Percentiles rank a stretch among this genome's conserved stretches.
Evolutionary conservation across 2,113 vertebrate species (phyloP).

Genomic region (Melanostigma gelatinosum): DNA sequence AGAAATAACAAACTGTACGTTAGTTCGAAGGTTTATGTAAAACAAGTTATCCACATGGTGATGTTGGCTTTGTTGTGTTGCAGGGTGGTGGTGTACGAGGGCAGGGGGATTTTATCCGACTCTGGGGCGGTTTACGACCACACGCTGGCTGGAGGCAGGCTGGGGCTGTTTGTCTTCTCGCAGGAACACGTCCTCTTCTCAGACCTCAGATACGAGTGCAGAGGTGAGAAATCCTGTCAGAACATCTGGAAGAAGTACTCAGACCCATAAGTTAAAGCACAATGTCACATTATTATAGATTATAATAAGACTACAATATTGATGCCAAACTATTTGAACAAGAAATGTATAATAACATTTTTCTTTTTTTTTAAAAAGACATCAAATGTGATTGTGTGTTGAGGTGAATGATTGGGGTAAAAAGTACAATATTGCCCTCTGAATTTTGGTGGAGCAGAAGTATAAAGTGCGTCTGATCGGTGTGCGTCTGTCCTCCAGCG

Average conservation of each 20-base stretch:
- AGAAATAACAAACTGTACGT: neutral
- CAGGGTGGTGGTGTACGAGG: slow-evolving; percentile 95
- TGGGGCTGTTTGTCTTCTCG: slow-evolving; percentile 98
- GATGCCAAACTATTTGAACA: neutral
- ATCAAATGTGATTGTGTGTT: neutral
- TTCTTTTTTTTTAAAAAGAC: neutral
- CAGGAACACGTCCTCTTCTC: slow-evolving; percentile 98
- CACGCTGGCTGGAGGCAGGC: slow-evolving; percentile 91
- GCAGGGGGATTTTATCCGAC: slow-evolving; percentile 93
- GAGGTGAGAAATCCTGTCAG: slow-evolving; percentile 84
- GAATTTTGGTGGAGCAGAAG: neutral
- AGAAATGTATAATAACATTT: neutral
- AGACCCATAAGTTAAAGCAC: neutral
- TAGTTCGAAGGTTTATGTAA: neutral
- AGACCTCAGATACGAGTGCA: slow-evolving; percentile 96
- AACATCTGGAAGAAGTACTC: neutral
- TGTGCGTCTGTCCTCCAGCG: neutral
- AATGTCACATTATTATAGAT: neutral
- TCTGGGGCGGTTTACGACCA: slow-evolving; percentile 95
- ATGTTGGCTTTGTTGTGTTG: neutral
- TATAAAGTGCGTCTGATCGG: neutral
- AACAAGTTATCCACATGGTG: neutral
- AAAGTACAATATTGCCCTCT: neutral
- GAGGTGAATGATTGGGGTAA: neutral
- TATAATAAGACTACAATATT: neutral